Evolutionary conservation across 2,888 invertebrate genomes (phyloP).

Genomic region (Euzetes globulus): DNA sequence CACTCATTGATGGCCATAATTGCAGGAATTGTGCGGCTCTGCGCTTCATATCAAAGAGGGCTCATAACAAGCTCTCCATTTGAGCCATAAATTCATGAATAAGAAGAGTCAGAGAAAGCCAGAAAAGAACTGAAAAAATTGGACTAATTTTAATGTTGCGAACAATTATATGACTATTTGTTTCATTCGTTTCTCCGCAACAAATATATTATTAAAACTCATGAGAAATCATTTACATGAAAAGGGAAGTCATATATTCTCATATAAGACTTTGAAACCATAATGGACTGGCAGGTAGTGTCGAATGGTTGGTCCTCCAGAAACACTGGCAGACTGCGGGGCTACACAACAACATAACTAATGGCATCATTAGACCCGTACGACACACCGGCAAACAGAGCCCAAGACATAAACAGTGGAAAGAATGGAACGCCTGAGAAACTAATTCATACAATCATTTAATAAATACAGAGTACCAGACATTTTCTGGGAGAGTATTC

Average conservation of each 20-base stretch:
- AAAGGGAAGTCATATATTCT: not conserved
- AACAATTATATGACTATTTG: conserved; percentile 24
- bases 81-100: no score
- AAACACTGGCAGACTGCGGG: conserved; percentile 13
- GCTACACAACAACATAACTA: not conserved
- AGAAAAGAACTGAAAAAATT: not conserved
- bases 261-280: conserved; percentile 14
- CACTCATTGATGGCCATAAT: no score
- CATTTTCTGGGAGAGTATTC: not conserved
- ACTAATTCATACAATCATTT: not conserved
- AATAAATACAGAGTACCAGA: conserved; percentile 6
- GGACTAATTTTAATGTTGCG: conserved; percentile 22
- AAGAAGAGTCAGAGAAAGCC: no score
- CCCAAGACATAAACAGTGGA: no score
- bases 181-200: not conserved
- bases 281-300: conserved; percentile 12
- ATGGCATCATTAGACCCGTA: not conserved
- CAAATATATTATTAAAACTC: not conserved
- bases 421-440: conserved; percentile 1
- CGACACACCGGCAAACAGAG: not conserved
- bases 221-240: not conserved
- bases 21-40: no score
- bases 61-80: no score
- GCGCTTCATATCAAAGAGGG: no score
- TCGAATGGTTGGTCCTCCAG: not conserved